Evolutionary conservation across 2,113 vertebrate genomes (phyloP).

Genomic region (Dipodomys stephensi): DNA sequence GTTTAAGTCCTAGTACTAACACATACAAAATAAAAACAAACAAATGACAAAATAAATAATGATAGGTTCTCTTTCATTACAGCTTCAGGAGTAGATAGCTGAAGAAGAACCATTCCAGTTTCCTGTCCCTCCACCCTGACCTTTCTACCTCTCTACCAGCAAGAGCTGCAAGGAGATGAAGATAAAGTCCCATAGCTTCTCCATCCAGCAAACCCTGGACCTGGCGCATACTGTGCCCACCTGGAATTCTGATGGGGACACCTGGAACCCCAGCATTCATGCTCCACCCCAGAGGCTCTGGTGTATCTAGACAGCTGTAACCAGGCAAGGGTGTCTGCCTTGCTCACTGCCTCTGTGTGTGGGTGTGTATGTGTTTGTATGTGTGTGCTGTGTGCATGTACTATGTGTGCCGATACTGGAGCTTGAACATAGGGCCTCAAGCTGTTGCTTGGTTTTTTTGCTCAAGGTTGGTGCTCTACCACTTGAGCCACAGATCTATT

Average conservation of each 20-base stretch:
- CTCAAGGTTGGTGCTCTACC: too few species aligned
- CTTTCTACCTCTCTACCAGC: not conserved
- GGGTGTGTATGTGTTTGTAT: too few species aligned
- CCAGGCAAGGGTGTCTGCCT: not conserved
- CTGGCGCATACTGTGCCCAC: not conserved
- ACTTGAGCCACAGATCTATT: too few species aligned
- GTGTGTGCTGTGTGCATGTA: too few species aligned
- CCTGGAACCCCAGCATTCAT: too few species aligned
- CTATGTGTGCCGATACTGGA: too few species aligned
- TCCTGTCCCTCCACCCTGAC: not conserved
- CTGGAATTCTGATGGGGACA: not conserved
- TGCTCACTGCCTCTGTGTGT: not conserved
- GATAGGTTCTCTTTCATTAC: not conserved
- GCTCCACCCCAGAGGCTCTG: not conserved
- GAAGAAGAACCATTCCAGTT: not conserved
- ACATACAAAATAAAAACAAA: too few species aligned
- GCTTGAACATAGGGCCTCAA: too few species aligned
- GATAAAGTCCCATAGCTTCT: not conserved
- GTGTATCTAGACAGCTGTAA: not conserved
- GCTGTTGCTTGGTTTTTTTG: too few species aligned
- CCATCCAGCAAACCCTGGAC: not conserved
- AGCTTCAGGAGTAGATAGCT: too few species aligned
- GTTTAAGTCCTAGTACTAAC: too few species aligned
- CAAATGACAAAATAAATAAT: not conserved
- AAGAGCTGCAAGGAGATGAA: not conserved